A percentile compares a stretch with the other conserved stretches of the same genome.
phyloP scores from a whole-genome alignment of 2,888 invertebrate genomes.

The Mystacides longicornis region DNA sequence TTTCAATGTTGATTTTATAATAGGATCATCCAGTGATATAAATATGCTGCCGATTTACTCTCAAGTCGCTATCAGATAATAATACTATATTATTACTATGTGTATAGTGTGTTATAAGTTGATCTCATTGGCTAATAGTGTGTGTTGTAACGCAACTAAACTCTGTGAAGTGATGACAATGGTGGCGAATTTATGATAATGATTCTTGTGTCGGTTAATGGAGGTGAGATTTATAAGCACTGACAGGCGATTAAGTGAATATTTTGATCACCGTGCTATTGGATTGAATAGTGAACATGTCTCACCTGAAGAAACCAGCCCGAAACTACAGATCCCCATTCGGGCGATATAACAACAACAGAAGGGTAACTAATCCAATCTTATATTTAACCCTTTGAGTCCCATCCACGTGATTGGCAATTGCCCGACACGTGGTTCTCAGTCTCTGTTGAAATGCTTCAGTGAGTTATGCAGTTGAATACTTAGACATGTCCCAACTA shows the following conservation, averaged over 20 bases:
- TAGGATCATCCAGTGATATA: slow-evolving; percentile 18
- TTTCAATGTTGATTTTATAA: slow-evolving; percentile 11
- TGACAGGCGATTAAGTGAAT: too few species aligned
- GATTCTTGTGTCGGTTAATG: background rate
- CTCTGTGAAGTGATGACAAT: background rate
- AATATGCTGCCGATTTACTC: slow-evolving; percentile 12
- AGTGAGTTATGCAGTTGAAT: background rate
- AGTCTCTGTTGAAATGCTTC: background rate
- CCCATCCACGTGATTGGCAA: background rate
- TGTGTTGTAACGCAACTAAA: background rate
- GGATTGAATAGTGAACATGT: too few species aligned
- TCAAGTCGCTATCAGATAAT: slow-evolving; percentile 2
- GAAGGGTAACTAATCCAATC: slow-evolving; percentile 20
- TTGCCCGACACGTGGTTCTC: background rate
- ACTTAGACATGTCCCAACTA: too few species aligned
- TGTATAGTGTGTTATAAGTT: slow-evolving; percentile 2
- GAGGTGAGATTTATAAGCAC: background rate
- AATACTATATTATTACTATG: too few species aligned
- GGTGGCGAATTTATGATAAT: background rate
- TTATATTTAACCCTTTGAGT: background rate
- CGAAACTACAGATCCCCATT: slow-evolving; percentile 24
- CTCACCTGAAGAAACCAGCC: slow-evolving; percentile 24
- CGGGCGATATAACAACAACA: slow-evolving; percentile 15
- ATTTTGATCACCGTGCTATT: too few species aligned
- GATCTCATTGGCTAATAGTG: background rate